These are phyloP conservation scores for Halocaridina rubra DNA, from an alignment of 2,888 invertebrate genomes.

Conservation along the genomic window DNA sequence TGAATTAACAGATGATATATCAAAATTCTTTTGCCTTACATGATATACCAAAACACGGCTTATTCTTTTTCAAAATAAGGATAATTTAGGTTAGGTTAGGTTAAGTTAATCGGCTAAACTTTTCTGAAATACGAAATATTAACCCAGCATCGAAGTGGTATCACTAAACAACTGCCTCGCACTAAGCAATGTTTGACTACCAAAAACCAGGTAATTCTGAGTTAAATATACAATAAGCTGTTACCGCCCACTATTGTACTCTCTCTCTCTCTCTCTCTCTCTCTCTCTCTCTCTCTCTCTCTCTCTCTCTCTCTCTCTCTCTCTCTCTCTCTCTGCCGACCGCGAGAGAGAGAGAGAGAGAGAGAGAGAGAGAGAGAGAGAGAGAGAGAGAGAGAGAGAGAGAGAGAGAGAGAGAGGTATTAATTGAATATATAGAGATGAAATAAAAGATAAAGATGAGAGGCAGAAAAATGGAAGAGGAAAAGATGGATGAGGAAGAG, in stretches of 20 bases:
- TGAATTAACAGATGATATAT: too few relatives aligned
- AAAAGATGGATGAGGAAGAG: neutral
- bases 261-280: neutral
- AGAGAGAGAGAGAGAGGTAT: neutral
- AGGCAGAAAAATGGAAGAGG: neutral
- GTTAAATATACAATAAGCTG: neutral
- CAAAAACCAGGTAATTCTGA: neutral
- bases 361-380: neutral
- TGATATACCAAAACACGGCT: too few relatives aligned
- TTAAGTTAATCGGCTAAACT: too few relatives aligned
- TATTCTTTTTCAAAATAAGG: too few relatives aligned
- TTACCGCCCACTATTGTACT: neutral
- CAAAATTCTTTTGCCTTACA: too few relatives aligned
- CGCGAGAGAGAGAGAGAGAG: neutral
- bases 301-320: constrained; percentile 8
- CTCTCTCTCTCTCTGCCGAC: neutral
- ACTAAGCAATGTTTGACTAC: too few relatives aligned
- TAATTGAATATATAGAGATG: neutral
- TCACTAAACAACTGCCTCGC: too few relatives aligned
- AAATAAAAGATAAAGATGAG: neutral
- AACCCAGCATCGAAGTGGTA: too few relatives aligned
- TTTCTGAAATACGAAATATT: too few relatives aligned
- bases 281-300: neutral
- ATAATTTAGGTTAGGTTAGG: too few relatives aligned
- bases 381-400: neutral